Evolutionary conservation across 2,888 invertebrate genomes (phyloP).

Genomic region (Nemoura dubitans): DNA sequence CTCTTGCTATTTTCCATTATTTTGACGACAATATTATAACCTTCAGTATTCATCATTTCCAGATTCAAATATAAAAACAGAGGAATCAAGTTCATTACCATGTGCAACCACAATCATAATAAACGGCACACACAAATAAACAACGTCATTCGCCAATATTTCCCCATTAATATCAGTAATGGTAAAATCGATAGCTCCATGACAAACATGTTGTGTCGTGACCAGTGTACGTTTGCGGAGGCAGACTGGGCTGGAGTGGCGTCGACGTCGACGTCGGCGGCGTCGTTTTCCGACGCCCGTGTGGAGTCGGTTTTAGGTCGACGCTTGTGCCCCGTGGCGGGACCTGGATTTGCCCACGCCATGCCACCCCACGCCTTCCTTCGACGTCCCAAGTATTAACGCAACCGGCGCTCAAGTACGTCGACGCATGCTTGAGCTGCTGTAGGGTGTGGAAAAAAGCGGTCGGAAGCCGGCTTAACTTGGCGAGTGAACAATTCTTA

Average conservation of each 20-base stretch:
- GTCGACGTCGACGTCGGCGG: not conserved
- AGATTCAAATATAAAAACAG: no score
- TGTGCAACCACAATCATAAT: not conserved
- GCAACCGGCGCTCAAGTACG: no score
- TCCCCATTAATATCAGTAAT: not conserved
- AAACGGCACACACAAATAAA: not conserved
- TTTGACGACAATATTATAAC: no score
- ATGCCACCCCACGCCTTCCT: no score
- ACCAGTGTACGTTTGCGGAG: not conserved
- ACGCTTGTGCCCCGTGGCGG: not conserved
- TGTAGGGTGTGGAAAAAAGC: no score
- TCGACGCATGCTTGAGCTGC: no score
- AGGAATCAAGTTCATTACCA: no score
- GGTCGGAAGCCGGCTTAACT: no score
- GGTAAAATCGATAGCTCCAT: not conserved
- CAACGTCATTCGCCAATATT: not conserved
- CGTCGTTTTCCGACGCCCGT: conserved; percentile 25
- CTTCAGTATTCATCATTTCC: no score
- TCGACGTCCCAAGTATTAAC: no score
- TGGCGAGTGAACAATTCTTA: no score
- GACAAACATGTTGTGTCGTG: not conserved
- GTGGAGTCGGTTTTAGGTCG: conserved; percentile 25
- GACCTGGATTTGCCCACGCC: not conserved
- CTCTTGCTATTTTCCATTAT: no score
- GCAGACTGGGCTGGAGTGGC: not conserved